phyloP scores from a whole-genome alignment of 2,113 vertebrate genomes.

The Verasper variegatus region DNA sequence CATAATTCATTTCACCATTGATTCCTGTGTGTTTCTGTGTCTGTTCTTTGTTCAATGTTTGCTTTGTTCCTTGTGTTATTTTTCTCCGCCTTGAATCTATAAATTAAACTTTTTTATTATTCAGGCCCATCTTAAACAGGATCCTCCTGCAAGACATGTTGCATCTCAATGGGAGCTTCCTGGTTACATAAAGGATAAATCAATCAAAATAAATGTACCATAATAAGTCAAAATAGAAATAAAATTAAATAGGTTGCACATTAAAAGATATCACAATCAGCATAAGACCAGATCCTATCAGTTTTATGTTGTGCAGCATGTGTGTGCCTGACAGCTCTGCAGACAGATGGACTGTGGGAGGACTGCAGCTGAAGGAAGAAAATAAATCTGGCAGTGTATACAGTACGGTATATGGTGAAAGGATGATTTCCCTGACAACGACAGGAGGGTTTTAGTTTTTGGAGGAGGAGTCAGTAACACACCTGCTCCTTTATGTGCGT shows the following conservation, averaged over 20 bases:
- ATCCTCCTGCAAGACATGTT: too few species aligned
- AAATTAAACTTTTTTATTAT: too few species aligned
- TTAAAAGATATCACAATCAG: not conserved
- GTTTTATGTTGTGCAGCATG: not conserved
- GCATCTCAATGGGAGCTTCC: too few species aligned
- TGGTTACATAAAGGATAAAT: too few species aligned
- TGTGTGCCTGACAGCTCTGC: not conserved
- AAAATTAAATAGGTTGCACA: too few species aligned
- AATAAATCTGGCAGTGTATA: not conserved
- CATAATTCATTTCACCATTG: too few species aligned
- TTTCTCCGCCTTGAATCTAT: too few species aligned
- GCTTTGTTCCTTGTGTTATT: too few species aligned
- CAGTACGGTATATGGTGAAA: not conserved
- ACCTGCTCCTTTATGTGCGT: constrained; percentile 92
- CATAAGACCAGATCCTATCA: not conserved
- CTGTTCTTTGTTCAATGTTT: too few species aligned
- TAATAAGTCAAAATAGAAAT: not conserved
- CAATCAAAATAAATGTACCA: too few species aligned
- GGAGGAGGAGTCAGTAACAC: constrained; percentile 48
- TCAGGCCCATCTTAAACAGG: too few species aligned
- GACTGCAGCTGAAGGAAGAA: not conserved
- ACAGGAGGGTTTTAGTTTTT: not conserved
- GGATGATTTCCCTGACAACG: not conserved
- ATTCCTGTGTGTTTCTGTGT: too few species aligned
- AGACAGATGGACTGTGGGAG: constrained; percentile 41